Base-by-base conservation (phyloP, 2,797 vertebrate genomes). In the Lindbergichthys nudifrons region DNA sequence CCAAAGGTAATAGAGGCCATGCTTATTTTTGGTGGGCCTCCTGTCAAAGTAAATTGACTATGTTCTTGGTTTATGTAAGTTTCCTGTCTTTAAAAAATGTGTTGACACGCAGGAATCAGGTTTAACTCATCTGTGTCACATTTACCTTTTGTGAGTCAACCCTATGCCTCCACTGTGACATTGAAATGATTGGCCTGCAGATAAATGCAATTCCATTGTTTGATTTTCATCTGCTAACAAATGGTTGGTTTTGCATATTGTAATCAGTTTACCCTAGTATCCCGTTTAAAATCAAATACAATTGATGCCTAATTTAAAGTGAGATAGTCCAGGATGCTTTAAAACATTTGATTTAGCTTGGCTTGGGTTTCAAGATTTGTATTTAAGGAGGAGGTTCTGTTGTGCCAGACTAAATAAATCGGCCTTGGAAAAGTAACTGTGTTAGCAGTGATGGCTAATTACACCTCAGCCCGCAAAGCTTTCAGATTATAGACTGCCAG, bases 381-480 rank as follows among this genome's bases (percentile, higher is more conserved):
- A 53, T 65, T 65, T 72, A 42, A 62, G 58, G 52, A 21, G 41
- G 60, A 48, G 42, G 46, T 50, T 66, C 46, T 67, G 42, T 83
- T 79, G 64, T 76, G 65, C 50, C 46, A 75, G 65, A 59, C 48
- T 41, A 51, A 81, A 72, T 80, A 59, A 71, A 75, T 75, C 59
- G 64, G 30, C 59, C 72, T 42, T 18, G 16, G 32, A 73, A 36
- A 68, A 41, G 66, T 46, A 62, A 70, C 51, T 52, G 53, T 61
- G 41, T 43, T 75, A 63, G 60, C 73, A 72, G 50, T 75, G 61
- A 78, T 74, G 59, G 61, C 67, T 83, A 54, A 80, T 80, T 81
- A 83, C 68, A 50, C 48, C 12, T 46, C 65, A 69, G 77, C 63
- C 57, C 66, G 39, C 42, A 47, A 73, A 70, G 73, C 73, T 65